These are phyloP conservation scores for Junonia oenone DNA, from an alignment of 2,888 invertebrate genomes.

Conservation along the genomic window DNA sequence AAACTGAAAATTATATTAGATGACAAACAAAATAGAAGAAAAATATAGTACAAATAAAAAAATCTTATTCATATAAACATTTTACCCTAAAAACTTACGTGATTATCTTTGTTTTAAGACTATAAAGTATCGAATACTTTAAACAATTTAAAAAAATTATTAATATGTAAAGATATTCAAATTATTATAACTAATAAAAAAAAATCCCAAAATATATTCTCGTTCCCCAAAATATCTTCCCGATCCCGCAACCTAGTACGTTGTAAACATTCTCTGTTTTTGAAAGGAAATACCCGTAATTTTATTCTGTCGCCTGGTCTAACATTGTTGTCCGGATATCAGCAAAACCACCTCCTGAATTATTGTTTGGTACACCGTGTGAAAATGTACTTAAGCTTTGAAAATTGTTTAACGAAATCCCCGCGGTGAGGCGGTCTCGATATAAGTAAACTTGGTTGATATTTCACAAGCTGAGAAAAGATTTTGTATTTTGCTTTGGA, in stretches of 20 bases:
- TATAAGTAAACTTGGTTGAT: constrained; percentile 3
- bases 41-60: too few relatives aligned
- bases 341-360: constrained; percentile 28
- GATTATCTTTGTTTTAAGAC: too few relatives aligned
- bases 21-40: too few relatives aligned
- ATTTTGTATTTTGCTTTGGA: background rate
- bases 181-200: too few relatives aligned
- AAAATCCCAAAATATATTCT: background rate
- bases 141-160: too few relatives aligned
- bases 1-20: too few relatives aligned
- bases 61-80: too few relatives aligned
- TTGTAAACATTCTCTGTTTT: constrained; percentile 37
- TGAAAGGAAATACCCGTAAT: constrained; percentile 40
- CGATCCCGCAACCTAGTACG: constrained; percentile 32
- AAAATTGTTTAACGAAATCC: constrained; percentile 19
- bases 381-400: constrained; percentile 21
- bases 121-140: too few relatives aligned
- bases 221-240: constrained; percentile 25
- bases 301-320: constrained; percentile 36
- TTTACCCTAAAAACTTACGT: too few relatives aligned
- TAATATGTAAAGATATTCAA: too few relatives aligned
- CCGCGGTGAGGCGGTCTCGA: constrained; percentile 7
- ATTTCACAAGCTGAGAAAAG: constrained; percentile 8
- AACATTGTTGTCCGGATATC: constrained; percentile 36
- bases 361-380: constrained; percentile 28